phyloP scores from a whole-genome alignment of 1,140 invertebrate species.

The Tachypleus tridentatus region DNA sequence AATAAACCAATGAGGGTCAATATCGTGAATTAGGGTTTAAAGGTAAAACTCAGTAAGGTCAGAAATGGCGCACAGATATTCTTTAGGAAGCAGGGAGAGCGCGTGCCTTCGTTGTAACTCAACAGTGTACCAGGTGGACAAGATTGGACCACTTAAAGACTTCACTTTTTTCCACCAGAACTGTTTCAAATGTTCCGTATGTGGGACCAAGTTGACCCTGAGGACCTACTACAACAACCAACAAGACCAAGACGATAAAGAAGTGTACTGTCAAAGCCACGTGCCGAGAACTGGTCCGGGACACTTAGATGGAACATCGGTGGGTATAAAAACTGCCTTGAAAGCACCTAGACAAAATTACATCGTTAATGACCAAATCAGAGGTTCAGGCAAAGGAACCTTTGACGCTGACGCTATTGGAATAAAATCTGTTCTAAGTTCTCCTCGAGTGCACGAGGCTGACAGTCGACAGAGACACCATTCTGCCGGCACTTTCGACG shows the following conservation, averaged over 20 bases:
- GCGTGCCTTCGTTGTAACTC: slow-evolving; percentile 59
- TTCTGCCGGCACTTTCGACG: slow-evolving; percentile 68
- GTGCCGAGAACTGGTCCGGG: slow-evolving; percentile 26
- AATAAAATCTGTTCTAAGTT: slow-evolving; percentile 34
- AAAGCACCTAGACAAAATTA: slow-evolving; percentile 58
- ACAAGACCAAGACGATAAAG: slow-evolving; percentile 86
- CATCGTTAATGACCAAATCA: slow-evolving; percentile 76
- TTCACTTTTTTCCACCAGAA: slow-evolving; percentile 96
- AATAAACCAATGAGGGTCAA: too few relatives aligned
- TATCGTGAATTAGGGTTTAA: too few relatives aligned
- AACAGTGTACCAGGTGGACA: slow-evolving; percentile 47
- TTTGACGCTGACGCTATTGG: slow-evolving; percentile 55
- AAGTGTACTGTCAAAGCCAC: slow-evolving; percentile 52
- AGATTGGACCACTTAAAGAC: slow-evolving; percentile 90
- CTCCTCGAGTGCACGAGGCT: slow-evolving; percentile 25
- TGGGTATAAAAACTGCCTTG: slow-evolving; percentile 79
- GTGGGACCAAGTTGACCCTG: slow-evolving; percentile 86
- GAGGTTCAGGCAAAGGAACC: slow-evolving; percentile 45
- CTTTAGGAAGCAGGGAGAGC: slow-evolving; percentile 11
- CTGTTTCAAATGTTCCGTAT: slow-evolving; percentile 93
- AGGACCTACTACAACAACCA: slow-evolving; percentile 99
- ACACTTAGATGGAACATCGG: slow-evolving; percentile 32
- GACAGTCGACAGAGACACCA: slow-evolving; percentile 17
- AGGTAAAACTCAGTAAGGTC: too few relatives aligned
- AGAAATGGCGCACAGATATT: too few relatives aligned